Percentiles rank a stretch among this genome's conserved stretches.
phyloP scores from a whole-genome alignment of 1,140 invertebrate species.

The Drosophila baimaii region DNA sequence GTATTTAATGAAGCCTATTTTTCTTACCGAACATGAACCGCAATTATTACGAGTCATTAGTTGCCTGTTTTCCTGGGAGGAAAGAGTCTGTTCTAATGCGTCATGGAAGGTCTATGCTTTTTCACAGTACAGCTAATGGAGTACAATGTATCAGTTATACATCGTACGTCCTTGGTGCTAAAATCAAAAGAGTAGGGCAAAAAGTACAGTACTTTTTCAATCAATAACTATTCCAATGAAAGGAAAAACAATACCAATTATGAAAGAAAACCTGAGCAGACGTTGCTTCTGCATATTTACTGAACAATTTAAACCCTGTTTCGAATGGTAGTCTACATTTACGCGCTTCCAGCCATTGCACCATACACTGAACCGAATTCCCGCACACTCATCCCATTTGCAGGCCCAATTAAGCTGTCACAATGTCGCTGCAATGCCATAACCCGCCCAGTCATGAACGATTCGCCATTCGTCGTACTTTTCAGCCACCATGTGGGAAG shows the following conservation, averaged over 20 bases:
- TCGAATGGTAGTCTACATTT: conserved; percentile 60
- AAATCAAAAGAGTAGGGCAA: not conserved
- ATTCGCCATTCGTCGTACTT: conserved; percentile 44
- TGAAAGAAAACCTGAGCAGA: not conserved
- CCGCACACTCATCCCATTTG: conserved; percentile 18
- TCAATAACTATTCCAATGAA: not conserved
- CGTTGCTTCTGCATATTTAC: not conserved
- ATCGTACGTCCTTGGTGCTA: not conserved
- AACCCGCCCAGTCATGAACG: conserved; percentile 33
- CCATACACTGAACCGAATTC: not conserved
- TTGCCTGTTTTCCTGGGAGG: conserved; percentile 48
- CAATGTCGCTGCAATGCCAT: conserved; percentile 35
- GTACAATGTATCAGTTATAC: not conserved
- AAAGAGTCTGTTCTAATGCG: conserved; percentile 19
- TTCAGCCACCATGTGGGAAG: conserved; percentile 22
- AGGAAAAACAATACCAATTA: conserved; percentile 18
- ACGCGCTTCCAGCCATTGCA: conserved; percentile 44
- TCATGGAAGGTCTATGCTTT: conserved; percentile 4
- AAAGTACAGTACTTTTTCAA: not conserved
- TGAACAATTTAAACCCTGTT: not conserved
- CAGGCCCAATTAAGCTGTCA: conserved; percentile 49
- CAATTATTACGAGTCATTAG: conserved; percentile 78
- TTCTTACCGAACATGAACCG: conserved; percentile 64
- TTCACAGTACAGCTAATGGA: conserved; percentile 2
- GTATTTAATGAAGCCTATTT: conserved; percentile 80